These are phyloP conservation scores for Lampris megalopsis DNA, from an alignment of 2,113 vertebrate species.

Conservation along the genomic window DNA sequence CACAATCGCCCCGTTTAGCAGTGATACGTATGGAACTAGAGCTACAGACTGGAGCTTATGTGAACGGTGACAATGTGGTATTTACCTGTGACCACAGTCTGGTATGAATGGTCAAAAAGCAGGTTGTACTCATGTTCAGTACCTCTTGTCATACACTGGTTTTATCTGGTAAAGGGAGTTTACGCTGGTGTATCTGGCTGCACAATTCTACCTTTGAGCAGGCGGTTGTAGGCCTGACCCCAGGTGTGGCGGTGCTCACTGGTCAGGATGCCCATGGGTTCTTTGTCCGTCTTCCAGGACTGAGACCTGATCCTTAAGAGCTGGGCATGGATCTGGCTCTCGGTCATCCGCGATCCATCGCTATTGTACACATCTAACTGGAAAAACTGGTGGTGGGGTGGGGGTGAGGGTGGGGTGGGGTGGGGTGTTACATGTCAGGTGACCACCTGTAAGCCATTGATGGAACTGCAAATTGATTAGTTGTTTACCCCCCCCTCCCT, in stretches of 20 bases:
- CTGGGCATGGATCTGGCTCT: slow-evolving; percentile 87
- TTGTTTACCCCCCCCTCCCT: no score
- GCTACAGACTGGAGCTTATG: no score
- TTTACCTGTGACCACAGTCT: no score
- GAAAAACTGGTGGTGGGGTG: slow-evolving; percentile 80
- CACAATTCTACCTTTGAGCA: slow-evolving; percentile 79
- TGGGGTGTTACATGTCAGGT: background rate
- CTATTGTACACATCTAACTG: slow-evolving; percentile 90
- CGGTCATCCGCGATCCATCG: slow-evolving; percentile 85
- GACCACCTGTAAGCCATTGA: background rate
- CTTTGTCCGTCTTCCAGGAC: slow-evolving; percentile 90
- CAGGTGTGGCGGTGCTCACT: slow-evolving; percentile 89
- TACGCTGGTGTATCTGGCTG: no score
- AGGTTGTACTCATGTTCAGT: no score
- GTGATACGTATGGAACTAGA: no score
- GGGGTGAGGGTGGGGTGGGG: background rate
- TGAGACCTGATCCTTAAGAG: slow-evolving; percentile 84
- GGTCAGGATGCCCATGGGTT: slow-evolving; percentile 88
- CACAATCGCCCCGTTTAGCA: no score
- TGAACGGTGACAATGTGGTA: no score
- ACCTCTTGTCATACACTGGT: no score
- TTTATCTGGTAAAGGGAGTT: no score
- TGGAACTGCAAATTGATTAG: no score
- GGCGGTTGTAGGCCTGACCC: slow-evolving; percentile 85
- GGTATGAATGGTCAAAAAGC: no score